Conservation (phyloP, 1,140 invertebrate genomes). For the Nasonia giraulti region DNA sequence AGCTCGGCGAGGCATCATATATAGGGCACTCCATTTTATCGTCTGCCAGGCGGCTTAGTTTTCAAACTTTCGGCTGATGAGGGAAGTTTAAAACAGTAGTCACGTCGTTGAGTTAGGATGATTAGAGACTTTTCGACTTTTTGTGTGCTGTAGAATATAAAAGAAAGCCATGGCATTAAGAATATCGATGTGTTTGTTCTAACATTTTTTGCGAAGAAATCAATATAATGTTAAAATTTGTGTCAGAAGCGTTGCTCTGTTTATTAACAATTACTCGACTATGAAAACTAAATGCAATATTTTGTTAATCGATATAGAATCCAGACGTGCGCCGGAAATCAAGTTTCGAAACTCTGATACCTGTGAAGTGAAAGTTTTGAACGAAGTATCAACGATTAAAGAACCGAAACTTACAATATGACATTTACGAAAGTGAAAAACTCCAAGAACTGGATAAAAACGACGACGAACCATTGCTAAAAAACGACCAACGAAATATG, state of each 20-base stretch:
- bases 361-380: constrained; percentile 1
- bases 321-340: no score
- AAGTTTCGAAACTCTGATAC: not conserved
- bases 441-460: not conserved
- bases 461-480: not conserved
- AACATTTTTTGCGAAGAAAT: no score
- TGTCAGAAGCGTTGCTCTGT: not conserved
- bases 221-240: not conserved
- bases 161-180: constrained; percentile 40
- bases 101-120: not conserved
- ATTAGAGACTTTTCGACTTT: not conserved
- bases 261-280: not conserved
- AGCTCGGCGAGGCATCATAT: constrained; percentile 53
- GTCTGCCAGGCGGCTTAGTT: constrained; percentile 43
- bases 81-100: constrained; percentile 11
- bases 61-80: constrained; percentile 30
- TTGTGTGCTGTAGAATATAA: not conserved
- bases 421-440: no score
- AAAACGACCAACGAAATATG: not conserved
- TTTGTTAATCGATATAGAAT: no score
- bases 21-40: constrained; percentile 63
- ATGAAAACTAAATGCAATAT: no score
- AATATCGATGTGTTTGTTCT: not conserved
- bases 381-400: no score
- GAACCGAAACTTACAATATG: no score